Conservation (phyloP, 2,888 invertebrate genomes). For the Taenaris catops region DNA sequence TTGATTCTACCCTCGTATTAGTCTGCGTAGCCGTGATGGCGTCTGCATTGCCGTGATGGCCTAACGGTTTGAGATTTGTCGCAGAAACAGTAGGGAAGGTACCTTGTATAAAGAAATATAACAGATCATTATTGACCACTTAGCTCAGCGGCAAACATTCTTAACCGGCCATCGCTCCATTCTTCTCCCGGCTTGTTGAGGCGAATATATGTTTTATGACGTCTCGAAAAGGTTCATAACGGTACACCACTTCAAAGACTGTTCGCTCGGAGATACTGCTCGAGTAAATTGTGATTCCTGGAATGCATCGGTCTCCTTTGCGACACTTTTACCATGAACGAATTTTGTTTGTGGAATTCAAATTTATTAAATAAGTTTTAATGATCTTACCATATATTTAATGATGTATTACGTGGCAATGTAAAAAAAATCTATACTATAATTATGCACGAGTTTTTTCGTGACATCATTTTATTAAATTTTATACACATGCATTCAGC, state of each 20-base stretch:
- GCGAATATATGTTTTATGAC: slow-evolving; percentile 39
- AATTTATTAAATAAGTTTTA: too few species aligned
- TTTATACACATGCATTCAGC: too few species aligned
- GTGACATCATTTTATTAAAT: too few species aligned
- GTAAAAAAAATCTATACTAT: too few species aligned
- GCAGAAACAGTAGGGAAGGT: slow-evolving; percentile 51
- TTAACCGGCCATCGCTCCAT: slow-evolving; percentile 69
- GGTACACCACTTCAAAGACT: slow-evolving; percentile 31
- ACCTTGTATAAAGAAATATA: slow-evolving; percentile 55
- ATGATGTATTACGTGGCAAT: too few species aligned
- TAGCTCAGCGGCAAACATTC: slow-evolving; percentile 74
- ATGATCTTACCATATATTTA: too few species aligned
- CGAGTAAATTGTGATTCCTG: slow-evolving; percentile 68
- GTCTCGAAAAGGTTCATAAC: slow-evolving; percentile 36
- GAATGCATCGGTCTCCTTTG: slow-evolving; percentile 72
- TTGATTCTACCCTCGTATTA: too few species aligned
- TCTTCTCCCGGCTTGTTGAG: slow-evolving; percentile 32
- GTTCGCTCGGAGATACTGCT: slow-evolving; percentile 39
- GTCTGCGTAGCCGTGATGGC: too few species aligned
- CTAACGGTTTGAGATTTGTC: too few species aligned
- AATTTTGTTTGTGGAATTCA: too few species aligned
- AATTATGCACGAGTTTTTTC: too few species aligned
- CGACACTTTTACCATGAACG: slow-evolving; percentile 59
- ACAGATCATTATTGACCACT: slow-evolving; percentile 76
- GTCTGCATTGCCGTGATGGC: too few species aligned